These are phyloP conservation scores for Solea solea DNA, from an alignment of 2,113 vertebrate genomes.

Conservation along the genomic window DNA sequence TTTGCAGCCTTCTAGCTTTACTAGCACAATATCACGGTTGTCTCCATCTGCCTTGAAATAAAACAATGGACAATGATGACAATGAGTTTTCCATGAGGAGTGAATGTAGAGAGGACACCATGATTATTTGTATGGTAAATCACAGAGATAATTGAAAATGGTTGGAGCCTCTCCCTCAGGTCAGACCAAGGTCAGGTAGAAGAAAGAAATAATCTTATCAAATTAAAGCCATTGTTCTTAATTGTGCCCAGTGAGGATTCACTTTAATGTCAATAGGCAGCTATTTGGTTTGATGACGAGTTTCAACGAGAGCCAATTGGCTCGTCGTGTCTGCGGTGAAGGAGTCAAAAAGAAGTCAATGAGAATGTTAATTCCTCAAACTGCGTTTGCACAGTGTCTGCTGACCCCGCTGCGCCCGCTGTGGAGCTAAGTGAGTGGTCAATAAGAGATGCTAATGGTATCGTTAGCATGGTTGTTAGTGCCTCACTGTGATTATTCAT, in stretches of 20 bases:
- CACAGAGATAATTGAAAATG: too few relatives aligned
- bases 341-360: slow-evolving; percentile 51
- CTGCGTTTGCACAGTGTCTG: slow-evolving; percentile 67
- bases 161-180: not conserved
- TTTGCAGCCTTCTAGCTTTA: too few relatives aligned
- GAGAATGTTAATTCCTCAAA: slow-evolving; percentile 49
- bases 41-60: too few relatives aligned
- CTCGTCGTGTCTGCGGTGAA: slow-evolving; percentile 17
- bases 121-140: too few relatives aligned
- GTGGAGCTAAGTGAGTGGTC: slow-evolving; percentile 59
- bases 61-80: too few relatives aligned
- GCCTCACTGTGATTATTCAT: slow-evolving; percentile 75
- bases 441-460: slow-evolving; percentile 54
- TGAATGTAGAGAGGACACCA: too few relatives aligned
- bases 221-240: slow-evolving; percentile 3
- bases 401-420: slow-evolving; percentile 65
- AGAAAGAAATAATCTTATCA: slow-evolving; percentile 2
- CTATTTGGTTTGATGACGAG: slow-evolving; percentile 17
- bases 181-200: not conserved
- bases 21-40: too few relatives aligned
- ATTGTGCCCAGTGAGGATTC: slow-evolving; percentile 4
- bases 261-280: slow-evolving; percentile 9
- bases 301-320: slow-evolving; percentile 27
- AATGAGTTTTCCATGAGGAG: too few relatives aligned
- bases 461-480: slow-evolving; percentile 74